Base-by-base conservation (phyloP, 2,797 vertebrate species). In the Gadopsis marmoratus region DNA sequence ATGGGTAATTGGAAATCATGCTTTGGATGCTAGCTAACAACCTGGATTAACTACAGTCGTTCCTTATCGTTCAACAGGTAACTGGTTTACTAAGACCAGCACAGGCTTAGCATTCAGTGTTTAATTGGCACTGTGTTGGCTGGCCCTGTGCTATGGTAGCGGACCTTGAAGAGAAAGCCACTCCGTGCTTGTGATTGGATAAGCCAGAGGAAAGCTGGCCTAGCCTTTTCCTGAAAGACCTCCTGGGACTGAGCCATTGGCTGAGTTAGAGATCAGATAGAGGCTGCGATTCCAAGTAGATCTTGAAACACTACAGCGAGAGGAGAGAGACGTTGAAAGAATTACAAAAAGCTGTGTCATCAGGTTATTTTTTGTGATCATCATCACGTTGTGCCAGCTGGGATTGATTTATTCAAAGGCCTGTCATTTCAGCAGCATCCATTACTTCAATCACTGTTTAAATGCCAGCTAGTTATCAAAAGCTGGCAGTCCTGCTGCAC, bases 191-290 rank as follows among this genome's bases (percentile, higher is more conserved):
- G 41, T 55, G 79, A 92, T 90, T 90, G 85, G 84, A 79, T 33
- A 37, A 79, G 61, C 63, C 26, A 68, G 66, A 71, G 75, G 80
- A 90, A 90, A 88, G 80, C 87, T 74, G 78, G 78, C 85, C 78
- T 64, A 59, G 84, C 84, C 89, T 85, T 86, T 85, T 87, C 89
- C 91, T 74, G 70, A 87, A 75, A 83, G 86, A 83, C 78, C 90
- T 41, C 65, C 73, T 84, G 81, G 73, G 84, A 81, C 68, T 50
- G 16, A 81, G 81, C 76, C 61, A 80, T 72, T 88, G 83, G 71
- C 88, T 79, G 67, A 78, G 53, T 69, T 64, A 13, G 56, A 80
- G 64, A 92, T 94, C 89, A 90, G 92, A 93, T 92, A 90, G 71
- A 74, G 56, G 63, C 64, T 67, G 50, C 11, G 56, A 83, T 85